Percentiles rank a stretch among this genome's conserved stretches.
Conservation (phyloP, 2,113 vertebrate genomes). For the Ramphastos sulfuratus region DNA sequence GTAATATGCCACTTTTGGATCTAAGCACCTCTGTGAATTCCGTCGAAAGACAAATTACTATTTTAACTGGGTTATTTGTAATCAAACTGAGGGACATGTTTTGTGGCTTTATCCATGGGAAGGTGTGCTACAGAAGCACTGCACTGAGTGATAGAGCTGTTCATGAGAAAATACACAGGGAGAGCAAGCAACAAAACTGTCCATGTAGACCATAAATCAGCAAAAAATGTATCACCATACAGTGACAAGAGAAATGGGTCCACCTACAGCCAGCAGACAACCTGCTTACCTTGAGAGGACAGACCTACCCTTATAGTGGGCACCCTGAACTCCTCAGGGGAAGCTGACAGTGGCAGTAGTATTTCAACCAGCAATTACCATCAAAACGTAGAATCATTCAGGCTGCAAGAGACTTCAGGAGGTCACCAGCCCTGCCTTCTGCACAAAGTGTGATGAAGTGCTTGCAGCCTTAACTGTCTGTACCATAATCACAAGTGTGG, state of each 20-base stretch:
- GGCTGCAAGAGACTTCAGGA: background rate
- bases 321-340: background rate
- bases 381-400: accelerated
- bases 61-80: background rate
- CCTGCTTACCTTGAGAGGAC: background rate
- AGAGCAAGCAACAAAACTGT: background rate
- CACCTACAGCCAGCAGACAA: background rate
- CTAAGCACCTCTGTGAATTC: background rate
- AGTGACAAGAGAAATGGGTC: background rate
- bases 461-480: background rate
- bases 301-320: background rate
- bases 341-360: background rate
- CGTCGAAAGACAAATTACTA: background rate
- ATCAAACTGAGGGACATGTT: background rate
- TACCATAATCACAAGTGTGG: background rate
- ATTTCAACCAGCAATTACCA: background rate
- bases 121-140: background rate
- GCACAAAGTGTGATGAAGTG: background rate
- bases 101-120: background rate
- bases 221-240: background rate
- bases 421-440: background rate
- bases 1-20: background rate
- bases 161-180: background rate
- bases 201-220: background rate
- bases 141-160: background rate